Evolutionary conservation across 92 coral and sea anemone species (phyloP).

Genomic region (Blastomussa wellsi): DNA sequence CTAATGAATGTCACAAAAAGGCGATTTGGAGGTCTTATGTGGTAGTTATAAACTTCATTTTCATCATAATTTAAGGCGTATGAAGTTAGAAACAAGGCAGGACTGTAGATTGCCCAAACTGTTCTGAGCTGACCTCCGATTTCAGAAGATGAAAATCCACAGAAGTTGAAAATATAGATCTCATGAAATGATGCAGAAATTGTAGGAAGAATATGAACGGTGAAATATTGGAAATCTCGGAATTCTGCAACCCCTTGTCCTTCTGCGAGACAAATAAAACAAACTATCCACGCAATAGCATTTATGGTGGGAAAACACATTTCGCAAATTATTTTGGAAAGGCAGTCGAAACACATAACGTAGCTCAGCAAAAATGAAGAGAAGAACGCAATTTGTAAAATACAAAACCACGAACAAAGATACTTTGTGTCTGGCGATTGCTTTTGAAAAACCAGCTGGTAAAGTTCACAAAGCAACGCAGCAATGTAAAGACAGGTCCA

Average conservation of each 20-base stretch:
- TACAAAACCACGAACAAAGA: slow-evolving; percentile 39
- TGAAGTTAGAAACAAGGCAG: slow-evolving; percentile 27
- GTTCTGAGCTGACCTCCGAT: background rate
- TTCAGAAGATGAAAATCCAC: background rate
- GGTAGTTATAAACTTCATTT: slow-evolving; percentile 23
- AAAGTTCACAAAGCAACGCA: slow-evolving; percentile 31
- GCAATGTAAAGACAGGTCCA: slow-evolving; percentile 45
- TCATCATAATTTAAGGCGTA: slow-evolving; percentile 34
- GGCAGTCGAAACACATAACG: slow-evolving; percentile 18
- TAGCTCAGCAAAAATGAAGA: slow-evolving; percentile 15
- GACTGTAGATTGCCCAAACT: slow-evolving; percentile 32
- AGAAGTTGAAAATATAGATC: slow-evolving; percentile 8
- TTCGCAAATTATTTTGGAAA: background rate
- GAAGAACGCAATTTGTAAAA: slow-evolving; percentile 26
- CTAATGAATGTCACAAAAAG: slow-evolving; percentile 10
- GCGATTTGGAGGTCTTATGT: slow-evolving; percentile 22
- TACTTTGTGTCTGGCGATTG: slow-evolving; percentile 26
- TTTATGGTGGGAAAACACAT: slow-evolving; percentile 24
- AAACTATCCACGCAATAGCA: slow-evolving; percentile 31
- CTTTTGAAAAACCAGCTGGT: slow-evolving; percentile 16
- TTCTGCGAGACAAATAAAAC: slow-evolving; percentile 13
- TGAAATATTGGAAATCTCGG: slow-evolving; percentile 16
- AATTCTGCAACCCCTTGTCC: slow-evolving; percentile 17
- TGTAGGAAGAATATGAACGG: slow-evolving; percentile 33
- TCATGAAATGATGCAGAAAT: slow-evolving; percentile 28